Evolutionary conservation across 2,113 vertebrate genomes (phyloP).

Genomic region (Chaetops frenatus): DNA sequence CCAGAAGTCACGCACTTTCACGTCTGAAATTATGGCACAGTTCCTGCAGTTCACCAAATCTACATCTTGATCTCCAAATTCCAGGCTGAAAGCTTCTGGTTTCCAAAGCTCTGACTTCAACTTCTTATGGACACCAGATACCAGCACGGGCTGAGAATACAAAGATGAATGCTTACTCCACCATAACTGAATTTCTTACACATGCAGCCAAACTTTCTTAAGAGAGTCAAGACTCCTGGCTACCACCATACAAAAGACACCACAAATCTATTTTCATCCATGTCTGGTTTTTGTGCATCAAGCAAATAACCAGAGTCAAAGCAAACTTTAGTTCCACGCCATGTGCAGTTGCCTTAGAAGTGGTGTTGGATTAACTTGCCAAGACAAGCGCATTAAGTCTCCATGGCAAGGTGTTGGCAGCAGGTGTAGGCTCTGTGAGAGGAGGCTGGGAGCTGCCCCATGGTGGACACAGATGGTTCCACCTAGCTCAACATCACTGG

Average conservation of each 20-base stretch:
- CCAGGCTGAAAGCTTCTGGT: conserved; percentile 93
- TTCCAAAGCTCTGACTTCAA: conserved; percentile 88
- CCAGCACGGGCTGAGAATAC: conserved; percentile 89
- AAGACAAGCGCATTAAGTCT: neutral
- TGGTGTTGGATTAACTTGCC: neutral
- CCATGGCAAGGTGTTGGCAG: neutral
- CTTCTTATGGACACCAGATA: conserved; percentile 94
- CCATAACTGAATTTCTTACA: conserved; percentile 31
- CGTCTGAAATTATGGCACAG: conserved; percentile 96
- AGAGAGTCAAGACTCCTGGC: neutral
- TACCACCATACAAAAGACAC: neutral
- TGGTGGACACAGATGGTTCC: neutral
- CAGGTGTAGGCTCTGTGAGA: neutral
- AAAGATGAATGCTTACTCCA: conserved; percentile 63
- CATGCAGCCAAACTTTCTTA: conserved; percentile 20
- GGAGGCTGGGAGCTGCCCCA: neutral
- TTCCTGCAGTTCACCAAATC: conserved; percentile 98
- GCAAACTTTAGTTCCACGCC: neutral
- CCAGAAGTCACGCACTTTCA: conserved; percentile 99
- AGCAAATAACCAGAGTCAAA: neutral
- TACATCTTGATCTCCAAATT: conserved; percentile 98
- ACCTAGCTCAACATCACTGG: neutral
- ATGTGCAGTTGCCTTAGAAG: neutral
- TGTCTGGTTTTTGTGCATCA: neutral
- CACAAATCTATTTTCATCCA: neutral